These are phyloP conservation scores for Ciconia maguari DNA, from an alignment of 2,113 vertebrate genomes.

Conservation along the genomic window DNA sequence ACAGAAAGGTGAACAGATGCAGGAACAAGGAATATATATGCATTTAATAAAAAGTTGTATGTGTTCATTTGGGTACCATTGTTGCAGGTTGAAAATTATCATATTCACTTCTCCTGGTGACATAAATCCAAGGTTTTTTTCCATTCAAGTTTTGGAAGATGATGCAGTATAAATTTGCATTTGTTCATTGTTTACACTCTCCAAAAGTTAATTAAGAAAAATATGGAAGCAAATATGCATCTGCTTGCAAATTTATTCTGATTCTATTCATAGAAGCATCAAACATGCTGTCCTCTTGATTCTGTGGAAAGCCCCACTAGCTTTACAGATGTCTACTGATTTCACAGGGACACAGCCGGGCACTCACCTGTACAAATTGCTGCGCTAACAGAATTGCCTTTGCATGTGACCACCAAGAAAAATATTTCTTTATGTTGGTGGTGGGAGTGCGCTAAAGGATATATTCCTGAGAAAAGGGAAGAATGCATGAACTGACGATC, in stretches of 20 bases:
- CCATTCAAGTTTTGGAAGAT: not conserved
- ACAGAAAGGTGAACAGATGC: not conserved
- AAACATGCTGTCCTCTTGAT: not conserved
- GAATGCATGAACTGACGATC: not conserved
- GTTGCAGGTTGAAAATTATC: not conserved
- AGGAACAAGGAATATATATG: not conserved
- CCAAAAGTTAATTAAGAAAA: conserved; percentile 17
- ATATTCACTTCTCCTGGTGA: not conserved
- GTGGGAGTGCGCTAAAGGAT: not conserved
- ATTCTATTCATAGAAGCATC: not conserved
- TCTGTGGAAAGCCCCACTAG: not conserved
- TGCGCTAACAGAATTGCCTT: not conserved
- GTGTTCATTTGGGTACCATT: not conserved
- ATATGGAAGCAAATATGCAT: not conserved
- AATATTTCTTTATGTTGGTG: not conserved
- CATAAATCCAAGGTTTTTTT: not conserved
- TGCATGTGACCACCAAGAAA: not conserved
- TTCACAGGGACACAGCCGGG: not conserved
- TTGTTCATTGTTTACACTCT: not conserved
- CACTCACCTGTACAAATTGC: not conserved
- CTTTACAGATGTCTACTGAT: not conserved
- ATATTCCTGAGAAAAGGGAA: not conserved
- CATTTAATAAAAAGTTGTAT: not conserved
- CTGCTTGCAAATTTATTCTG: not conserved
- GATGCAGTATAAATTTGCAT: not conserved